Base-by-base conservation (phyloP, 2,888 invertebrate genomes). In the Cephalotes varians region DNA sequence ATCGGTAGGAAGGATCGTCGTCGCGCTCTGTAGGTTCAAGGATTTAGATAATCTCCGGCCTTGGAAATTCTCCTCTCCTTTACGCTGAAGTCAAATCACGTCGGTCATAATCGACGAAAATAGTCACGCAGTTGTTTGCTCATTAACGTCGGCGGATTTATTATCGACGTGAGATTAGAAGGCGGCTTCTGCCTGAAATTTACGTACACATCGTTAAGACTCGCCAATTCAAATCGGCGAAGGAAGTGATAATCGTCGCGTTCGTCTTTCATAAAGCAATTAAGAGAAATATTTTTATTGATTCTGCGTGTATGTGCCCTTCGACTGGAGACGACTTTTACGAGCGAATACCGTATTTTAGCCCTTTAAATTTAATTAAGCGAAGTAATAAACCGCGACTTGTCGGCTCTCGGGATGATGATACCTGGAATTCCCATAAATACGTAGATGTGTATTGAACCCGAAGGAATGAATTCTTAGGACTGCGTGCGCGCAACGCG, bases 401-500 rank as follows among this genome's bases (percentile, higher is more conserved):
- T 71, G 34, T 40, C n/a, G 64, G 44, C 15, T 25, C 54, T 40
- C 40, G 54, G 40, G 21, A 76, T 51, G 15, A 65, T 54, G 76
- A n/a, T n/a, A n/a, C 12, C 25, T 56, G 71, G 56, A 79, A 79
- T 79, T 54, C 18, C 25, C 34, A 56, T 71, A 79, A 79, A 79
- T 71, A 79, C 44, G 34, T 58, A 21, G 44, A 77, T 72, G 58
- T 37, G 31, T 47, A 40, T 74, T 74, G 74, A 74, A 81, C 62
- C 21, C 18, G 73, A 64, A 77, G 73, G 58, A 74, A 84, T 15
- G 62, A 47, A 73, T 64, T 84, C 82, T 71, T 58, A 54, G 77
- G 81, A 80, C 69, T 74, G 74, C 73, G 81, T 69, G 83, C 60
- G 74, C 80, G 82, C 71, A 87, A 82, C 72, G 82, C 81, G 85